A percentile compares a stretch with the other conserved stretches of the same genome.
Evolutionary conservation across 2,797 vertebrate genomes (phyloP).

Genomic region (Dipus sagitta): DNA sequence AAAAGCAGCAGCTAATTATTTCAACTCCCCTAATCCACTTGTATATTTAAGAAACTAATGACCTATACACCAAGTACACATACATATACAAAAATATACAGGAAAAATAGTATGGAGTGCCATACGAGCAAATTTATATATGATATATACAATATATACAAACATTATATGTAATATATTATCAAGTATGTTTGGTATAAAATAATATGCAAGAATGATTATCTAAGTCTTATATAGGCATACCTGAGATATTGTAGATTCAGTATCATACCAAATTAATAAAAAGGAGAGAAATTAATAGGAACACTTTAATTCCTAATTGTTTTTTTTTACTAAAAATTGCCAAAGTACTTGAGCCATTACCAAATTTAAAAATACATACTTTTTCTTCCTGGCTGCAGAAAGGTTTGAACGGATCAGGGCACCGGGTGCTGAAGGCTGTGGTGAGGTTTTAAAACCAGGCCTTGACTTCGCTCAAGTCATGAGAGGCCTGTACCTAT

Average conservation of each 20-base stretch:
- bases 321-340: no score
- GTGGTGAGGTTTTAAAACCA: no score
- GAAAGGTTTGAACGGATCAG: neutral
- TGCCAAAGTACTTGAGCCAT: no score
- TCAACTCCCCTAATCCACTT: neutral
- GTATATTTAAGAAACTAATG: conserved; percentile 42
- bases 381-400: no score
- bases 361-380: neutral
- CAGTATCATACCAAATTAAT: neutral
- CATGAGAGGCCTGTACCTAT: neutral
- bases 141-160: no score
- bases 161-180: neutral
- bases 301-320: no score
- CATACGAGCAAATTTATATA: neutral
- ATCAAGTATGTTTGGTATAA: neutral
- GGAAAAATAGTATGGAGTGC: neutral
- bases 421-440: neutral
- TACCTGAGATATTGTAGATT: neutral
- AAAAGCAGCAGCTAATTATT: neutral
- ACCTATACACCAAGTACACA: neutral
- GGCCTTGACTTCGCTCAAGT: neutral
- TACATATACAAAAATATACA: neutral
- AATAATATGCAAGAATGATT: neutral
- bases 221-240: neutral
- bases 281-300: no score